Percentiles rank a stretch among this genome's conserved stretches.
phyloP scores from a whole-genome alignment of 2,888 invertebrate species.

The Lasioglossum pauxillum region DNA sequence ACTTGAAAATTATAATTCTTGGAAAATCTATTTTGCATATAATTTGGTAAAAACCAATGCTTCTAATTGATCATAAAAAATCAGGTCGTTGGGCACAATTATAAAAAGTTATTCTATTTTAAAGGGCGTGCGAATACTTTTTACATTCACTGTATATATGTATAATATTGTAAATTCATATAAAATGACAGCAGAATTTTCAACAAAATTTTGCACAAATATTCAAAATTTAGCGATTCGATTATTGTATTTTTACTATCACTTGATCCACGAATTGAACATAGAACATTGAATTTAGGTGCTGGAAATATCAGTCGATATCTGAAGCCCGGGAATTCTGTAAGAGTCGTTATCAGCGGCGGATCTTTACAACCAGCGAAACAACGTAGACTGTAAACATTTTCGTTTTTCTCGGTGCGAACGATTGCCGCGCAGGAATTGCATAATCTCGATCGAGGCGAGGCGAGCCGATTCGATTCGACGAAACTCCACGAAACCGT shows the following conservation, averaged over 20 bases:
- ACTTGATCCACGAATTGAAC: not conserved
- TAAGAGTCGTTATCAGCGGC: not conserved
- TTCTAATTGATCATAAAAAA: too few relatives aligned
- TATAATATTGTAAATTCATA: too few relatives aligned
- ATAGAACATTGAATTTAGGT: not conserved
- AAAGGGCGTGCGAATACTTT: too few relatives aligned
- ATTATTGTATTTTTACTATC: not conserved
- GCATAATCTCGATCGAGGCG: not conserved
- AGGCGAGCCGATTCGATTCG: not conserved
- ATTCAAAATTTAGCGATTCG: not conserved
- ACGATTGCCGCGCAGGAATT: not conserved
- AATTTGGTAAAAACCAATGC: too few relatives aligned
- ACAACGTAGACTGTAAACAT: not conserved
- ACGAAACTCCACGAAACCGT: conserved; percentile 4
- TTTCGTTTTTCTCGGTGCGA: not conserved
- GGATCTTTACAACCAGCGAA: not conserved
- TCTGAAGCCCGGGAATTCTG: not conserved
- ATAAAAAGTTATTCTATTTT: too few relatives aligned
- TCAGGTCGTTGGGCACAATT: too few relatives aligned
- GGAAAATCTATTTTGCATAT: too few relatives aligned
- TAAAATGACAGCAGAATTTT: too few relatives aligned
- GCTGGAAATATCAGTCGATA: not conserved
- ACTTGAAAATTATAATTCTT: too few relatives aligned
- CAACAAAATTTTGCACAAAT: not conserved
- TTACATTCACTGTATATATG: too few relatives aligned